These are phyloP conservation scores for Alethe diademata DNA, from an alignment of 2,113 vertebrate genomes.

Conservation along the genomic window DNA sequence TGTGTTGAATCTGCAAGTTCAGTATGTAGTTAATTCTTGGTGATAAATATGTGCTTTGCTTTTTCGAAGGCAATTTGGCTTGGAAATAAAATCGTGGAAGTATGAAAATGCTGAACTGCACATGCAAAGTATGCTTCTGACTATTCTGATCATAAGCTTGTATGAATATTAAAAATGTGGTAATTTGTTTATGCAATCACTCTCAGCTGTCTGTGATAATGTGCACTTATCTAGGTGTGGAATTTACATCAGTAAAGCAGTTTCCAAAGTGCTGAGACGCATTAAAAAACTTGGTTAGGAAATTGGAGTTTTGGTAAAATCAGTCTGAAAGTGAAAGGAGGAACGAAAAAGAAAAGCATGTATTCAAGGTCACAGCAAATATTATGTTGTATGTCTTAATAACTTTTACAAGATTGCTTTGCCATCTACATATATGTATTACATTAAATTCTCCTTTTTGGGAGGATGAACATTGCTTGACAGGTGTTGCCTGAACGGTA, in stretches of 20 bases:
- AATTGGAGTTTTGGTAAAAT: not conserved
- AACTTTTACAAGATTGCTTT: not conserved
- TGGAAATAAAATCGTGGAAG: constrained; percentile 33
- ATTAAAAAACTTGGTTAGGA: not conserved
- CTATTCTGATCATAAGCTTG: not conserved
- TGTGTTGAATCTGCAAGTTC: constrained; percentile 43
- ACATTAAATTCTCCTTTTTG: not conserved
- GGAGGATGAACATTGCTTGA: not conserved
- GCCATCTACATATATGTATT: not conserved
- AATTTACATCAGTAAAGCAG: not conserved
- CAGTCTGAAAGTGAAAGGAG: not conserved
- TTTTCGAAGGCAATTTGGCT: constrained; percentile 40
- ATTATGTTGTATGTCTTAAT: not conserved
- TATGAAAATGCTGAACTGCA: constrained; percentile 47
- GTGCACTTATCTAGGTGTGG: not conserved
- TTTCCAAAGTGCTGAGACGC: not conserved
- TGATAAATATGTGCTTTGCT: constrained; percentile 43
- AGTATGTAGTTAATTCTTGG: not conserved
- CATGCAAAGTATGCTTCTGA: constrained; percentile 13
- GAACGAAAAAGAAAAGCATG: not conserved
- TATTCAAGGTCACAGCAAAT: not conserved
- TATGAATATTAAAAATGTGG: constrained; percentile 6
- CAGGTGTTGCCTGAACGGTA: not conserved
- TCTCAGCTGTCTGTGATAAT: constrained; percentile 14
- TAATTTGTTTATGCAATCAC: constrained; percentile 27